phyloP scores from a whole-genome alignment of 2,113 vertebrate genomes.

The Promerops cafer region DNA sequence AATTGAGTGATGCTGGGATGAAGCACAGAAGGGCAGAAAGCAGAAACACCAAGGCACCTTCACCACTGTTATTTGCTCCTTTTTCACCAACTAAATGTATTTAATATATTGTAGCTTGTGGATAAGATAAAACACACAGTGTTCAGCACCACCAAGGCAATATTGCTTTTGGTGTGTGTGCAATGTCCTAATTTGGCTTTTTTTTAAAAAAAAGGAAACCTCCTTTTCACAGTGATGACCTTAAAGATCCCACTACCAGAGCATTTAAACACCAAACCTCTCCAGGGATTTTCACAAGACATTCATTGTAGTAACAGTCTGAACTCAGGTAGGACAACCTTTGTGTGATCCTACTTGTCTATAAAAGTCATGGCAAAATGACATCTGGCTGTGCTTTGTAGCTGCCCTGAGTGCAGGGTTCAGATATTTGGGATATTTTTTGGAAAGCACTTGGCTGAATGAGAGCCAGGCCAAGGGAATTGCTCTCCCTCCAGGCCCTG shows the following conservation, averaged over 20 bases:
- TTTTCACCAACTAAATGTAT: neutral
- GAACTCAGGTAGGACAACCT: neutral
- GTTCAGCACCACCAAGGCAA: neutral
- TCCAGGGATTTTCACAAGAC: neutral
- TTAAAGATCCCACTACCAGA: neutral
- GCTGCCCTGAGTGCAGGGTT: neutral
- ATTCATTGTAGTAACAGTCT: neutral
- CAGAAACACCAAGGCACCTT: neutral
- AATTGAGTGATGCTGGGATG: neutral
- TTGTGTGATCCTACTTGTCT: neutral
- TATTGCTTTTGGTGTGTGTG: neutral
- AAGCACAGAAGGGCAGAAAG: neutral
- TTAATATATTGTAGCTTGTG: neutral
- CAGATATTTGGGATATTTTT: neutral
- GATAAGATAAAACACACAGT: neutral
- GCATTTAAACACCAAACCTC: neutral
- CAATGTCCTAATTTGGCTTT: neutral
- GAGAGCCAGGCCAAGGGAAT: constrained; percentile 17
- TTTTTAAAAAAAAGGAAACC: neutral
- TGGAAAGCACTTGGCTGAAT: neutral
- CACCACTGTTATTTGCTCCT: neutral
- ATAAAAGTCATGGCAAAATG: neutral
- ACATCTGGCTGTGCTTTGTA: neutral
- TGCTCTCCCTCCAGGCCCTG: constrained; percentile 33
- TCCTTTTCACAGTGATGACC: neutral